phyloP scores from a whole-genome alignment of 2,888 invertebrate species.

The Lordiphosa andalusiaca region DNA sequence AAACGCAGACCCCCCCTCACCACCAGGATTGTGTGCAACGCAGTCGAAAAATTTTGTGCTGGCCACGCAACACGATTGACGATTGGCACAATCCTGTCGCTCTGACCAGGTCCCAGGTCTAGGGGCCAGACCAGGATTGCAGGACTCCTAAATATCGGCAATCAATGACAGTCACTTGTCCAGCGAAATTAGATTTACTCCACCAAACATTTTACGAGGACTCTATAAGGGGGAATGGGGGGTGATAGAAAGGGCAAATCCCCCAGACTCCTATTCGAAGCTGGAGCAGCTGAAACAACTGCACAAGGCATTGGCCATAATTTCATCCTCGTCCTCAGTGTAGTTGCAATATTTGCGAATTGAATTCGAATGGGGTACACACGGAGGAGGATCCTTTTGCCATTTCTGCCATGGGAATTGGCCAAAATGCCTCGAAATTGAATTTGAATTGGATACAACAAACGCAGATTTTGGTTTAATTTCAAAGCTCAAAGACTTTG shows the following conservation, averaged over 20 bases:
- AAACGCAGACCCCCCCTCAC: constrained; percentile 19
- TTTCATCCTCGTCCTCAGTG: constrained; percentile 50
- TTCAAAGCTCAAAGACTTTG: constrained; percentile 31
- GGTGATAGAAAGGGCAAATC: background rate
- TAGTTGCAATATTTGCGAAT: constrained; percentile 58
- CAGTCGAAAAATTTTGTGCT: constrained; percentile 50
- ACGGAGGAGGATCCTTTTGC: constrained; percentile 24
- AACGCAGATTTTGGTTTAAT: constrained; percentile 26
- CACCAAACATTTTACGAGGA: constrained; percentile 57
- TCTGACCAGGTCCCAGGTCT: constrained; percentile 4
- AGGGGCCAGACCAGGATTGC: constrained; percentile 29
- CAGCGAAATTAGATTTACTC: constrained; percentile 73
- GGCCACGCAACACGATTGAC: constrained; percentile 65
- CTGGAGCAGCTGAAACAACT: constrained; percentile 40
- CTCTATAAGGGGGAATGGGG: background rate
- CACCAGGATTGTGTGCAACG: constrained; percentile 44
- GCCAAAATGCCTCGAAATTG: constrained; percentile 44
- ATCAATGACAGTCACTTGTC: constrained; percentile 76
- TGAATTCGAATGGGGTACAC: constrained; percentile 30
- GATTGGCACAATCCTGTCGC: constrained; percentile 60
- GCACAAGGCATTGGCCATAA: constrained; percentile 56
- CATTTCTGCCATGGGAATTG: constrained; percentile 43
- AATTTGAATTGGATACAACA: constrained; percentile 55
- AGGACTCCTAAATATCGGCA: constrained; percentile 62
- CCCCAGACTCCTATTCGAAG: constrained; percentile 15